Evolutionary conservation across 2,888 invertebrate species (phyloP).

Genomic region (Nemurella pictetii): DNA sequence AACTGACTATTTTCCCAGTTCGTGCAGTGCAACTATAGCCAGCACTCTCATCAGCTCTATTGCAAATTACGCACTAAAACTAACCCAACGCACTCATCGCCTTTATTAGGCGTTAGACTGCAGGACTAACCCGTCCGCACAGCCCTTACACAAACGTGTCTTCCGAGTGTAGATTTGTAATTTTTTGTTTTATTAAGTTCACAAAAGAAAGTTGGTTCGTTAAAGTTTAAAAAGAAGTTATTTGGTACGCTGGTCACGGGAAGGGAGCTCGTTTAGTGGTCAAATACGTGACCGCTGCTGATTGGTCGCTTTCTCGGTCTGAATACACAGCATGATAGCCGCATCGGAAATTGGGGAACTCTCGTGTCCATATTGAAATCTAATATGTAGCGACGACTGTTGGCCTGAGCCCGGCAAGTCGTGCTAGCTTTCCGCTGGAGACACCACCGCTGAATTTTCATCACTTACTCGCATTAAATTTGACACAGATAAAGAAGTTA

Average conservation of each 20-base stretch:
- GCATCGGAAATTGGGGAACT: constrained; percentile 37
- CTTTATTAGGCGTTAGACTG: not conserved
- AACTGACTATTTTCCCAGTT: constrained; percentile 9
- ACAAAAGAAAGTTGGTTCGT: constrained; percentile 34
- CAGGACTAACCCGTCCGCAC: not conserved
- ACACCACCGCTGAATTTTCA: no score
- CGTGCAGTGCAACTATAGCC: not conserved
- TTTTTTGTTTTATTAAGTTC: constrained; percentile 28
- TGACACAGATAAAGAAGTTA: no score
- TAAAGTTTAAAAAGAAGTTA: constrained; percentile 29
- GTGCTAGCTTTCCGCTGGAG: no score
- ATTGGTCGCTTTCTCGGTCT: constrained; percentile 31
- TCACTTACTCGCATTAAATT: no score
- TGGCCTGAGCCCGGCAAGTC: no score
- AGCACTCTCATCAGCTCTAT: constrained; percentile 5
- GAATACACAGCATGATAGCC: constrained; percentile 26
- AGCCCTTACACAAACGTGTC: not conserved
- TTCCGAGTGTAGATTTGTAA: constrained; percentile 5
- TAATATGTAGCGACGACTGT: not conserved
- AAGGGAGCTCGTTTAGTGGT: constrained; percentile 37
- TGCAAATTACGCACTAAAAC: constrained; percentile 14
- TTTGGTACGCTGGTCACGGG: constrained; percentile 38
- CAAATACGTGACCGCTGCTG: constrained; percentile 35
- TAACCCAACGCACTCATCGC: constrained; percentile 9
- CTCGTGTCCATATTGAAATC: constrained; percentile 40